Percentiles rank a stretch among this genome's conserved stretches.
phyloP scores from a whole-genome alignment of 1,140 invertebrate genomes.

The Halesus radiatus region DNA sequence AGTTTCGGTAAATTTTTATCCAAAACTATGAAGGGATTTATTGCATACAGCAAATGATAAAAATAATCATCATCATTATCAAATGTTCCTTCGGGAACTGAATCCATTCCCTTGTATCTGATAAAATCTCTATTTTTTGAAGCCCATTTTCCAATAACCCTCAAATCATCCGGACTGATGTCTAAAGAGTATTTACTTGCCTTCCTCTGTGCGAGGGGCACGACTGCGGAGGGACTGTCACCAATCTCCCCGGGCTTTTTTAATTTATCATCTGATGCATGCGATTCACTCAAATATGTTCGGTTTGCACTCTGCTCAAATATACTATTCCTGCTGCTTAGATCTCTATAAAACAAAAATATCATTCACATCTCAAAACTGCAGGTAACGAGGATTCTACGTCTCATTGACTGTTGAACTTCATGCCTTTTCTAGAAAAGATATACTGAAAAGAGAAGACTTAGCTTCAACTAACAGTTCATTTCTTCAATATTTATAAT shows the following conservation, averaged over 20 bases:
- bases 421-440: too few relatives aligned
- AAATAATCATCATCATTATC: slow-evolving; percentile 41
- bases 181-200: not conserved
- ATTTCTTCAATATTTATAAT: too few relatives aligned
- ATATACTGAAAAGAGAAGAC: too few relatives aligned
- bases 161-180: slow-evolving; percentile 8
- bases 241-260: too few relatives aligned
- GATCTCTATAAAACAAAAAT: too few relatives aligned
- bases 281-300: slow-evolving; percentile 17
- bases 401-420: too few relatives aligned
- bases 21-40: slow-evolving; percentile 34
- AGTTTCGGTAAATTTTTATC: not conserved
- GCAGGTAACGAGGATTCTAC: too few relatives aligned
- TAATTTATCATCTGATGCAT: not conserved
- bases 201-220: not conserved
- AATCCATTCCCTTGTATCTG: slow-evolving; percentile 29
- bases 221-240: not conserved
- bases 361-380: too few relatives aligned
- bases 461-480: too few relatives aligned
- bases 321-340: too few relatives aligned
- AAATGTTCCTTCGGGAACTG: slow-evolving; percentile 33
- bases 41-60: slow-evolving; percentile 12
- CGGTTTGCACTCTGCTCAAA: not conserved
- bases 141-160: slow-evolving; percentile 36
- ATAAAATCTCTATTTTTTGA: slow-evolving; percentile 32